Evolutionary conservation across 2,797 vertebrate species (phyloP), one percentile per base, ranked within the genome.

Genomic region (Aythya fuligula): DNA sequence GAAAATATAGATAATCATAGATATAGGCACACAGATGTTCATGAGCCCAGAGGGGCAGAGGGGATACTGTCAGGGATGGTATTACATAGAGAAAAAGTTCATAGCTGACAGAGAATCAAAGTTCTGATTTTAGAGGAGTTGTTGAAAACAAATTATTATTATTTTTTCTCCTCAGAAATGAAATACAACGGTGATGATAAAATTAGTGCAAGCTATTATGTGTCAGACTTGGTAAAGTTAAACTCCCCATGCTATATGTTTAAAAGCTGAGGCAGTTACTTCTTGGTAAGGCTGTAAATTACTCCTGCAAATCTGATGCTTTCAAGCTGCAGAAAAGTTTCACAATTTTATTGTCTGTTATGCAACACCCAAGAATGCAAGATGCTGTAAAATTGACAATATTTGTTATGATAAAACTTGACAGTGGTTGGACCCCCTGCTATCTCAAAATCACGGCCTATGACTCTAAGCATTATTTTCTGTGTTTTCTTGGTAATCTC

Each of bases 121-220:
- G 89, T 47, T 51, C 38, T 43, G 13, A 65, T 43, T 78, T 73
- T 69, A 65, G 27, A 47, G 4, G 34, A 85, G 20, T 38, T 86
- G 34, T 84, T 85, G 81, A 88, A 89, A 92, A 25, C 12, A 49
- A 43, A 18, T 43, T 27, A 24, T 45, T 47, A 47, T 45, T 21
- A 81, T 28, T 80, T 80, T 65, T 25, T 88, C 27, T 82, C 25
- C 39, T 76, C 24, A 38, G 49, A 93, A 88, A 79, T 75, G 8
- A 84, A 89, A 81, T 88, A 83, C n/a, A 80, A 56, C 7, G 38
- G 24, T 91, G 67, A 89, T 86, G 82, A 96, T 74, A 90, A 76
- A 90, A 75, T 77, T 89, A 79, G 60, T 90, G 75, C 36, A 87
- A 83, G 82, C 72, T 83, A 82, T 20, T 80, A 77, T 65, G 83